A percentile compares a stretch with the other conserved stretches of the same genome.
phyloP scores from a whole-genome alignment of 1,140 invertebrate genomes.

The Microplitis demolitor region DNA sequence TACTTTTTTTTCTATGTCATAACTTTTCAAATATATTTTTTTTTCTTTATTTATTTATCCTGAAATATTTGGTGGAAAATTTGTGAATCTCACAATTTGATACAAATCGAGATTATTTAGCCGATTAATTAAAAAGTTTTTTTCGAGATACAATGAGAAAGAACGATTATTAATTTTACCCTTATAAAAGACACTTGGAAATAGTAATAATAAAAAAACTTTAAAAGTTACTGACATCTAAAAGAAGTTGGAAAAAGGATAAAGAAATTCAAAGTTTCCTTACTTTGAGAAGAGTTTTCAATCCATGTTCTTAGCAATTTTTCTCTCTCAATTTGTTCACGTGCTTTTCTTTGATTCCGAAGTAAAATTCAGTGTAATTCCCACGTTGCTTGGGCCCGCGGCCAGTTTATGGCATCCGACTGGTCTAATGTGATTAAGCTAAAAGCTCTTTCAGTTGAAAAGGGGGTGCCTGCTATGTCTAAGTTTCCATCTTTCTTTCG shows the following conservation, averaged over 20 bases:
- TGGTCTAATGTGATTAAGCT: constrained; percentile 39
- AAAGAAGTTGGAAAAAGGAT: background rate
- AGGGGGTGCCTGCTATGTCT: constrained; percentile 14
- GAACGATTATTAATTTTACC: no score
- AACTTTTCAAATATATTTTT: no score
- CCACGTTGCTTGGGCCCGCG: constrained; percentile 16
- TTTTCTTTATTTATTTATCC: no score
- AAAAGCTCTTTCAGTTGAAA: constrained; percentile 33
- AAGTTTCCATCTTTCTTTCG: constrained; percentile 11
- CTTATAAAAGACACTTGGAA: no score
- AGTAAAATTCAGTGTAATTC: constrained; percentile 40
- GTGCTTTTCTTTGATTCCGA: constrained; percentile 15
- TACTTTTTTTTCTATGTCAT: no score
- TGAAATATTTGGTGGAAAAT: no score
- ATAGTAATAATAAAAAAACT: background rate
- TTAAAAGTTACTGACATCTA: background rate
- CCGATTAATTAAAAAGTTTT: no score
- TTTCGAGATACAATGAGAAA: no score
- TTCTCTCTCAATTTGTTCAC: background rate
- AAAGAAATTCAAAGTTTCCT: background rate
- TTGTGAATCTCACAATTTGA: no score
- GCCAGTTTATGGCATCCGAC: constrained; percentile 22
- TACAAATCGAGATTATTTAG: no score
- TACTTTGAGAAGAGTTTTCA: background rate
- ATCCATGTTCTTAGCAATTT: background rate